A percentile compares a stretch with the other conserved stretches of the same genome.
phyloP scores from a whole-genome alignment of 1,140 invertebrate species.

The Magallana ariakensis region DNA sequence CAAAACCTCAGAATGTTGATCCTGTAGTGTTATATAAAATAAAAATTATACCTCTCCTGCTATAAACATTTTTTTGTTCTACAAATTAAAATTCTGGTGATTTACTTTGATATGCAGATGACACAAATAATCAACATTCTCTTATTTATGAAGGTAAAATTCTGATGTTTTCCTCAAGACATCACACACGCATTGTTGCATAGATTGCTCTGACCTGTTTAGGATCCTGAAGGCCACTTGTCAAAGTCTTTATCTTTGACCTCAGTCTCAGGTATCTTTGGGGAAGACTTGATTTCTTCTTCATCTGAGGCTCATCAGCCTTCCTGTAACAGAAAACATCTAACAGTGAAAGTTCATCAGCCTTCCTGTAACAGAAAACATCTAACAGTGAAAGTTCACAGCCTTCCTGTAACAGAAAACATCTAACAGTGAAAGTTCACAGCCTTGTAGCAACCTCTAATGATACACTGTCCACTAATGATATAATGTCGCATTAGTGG shows the following conservation, averaged over 20 bases:
- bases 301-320: conserved; percentile 4
- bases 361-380: conserved; percentile 31
- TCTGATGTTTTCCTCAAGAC: too few relatives aligned
- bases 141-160: too few relatives aligned
- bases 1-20: background rate
- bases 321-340: conserved; percentile 25
- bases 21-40: background rate
- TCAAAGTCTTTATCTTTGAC: conserved; percentile 6
- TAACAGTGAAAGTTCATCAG: background rate
- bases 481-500: too few relatives aligned
- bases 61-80: too few relatives aligned
- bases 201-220: background rate
- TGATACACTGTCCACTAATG: too few relatives aligned
- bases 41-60: too few relatives aligned
- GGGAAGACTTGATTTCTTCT: conserved; percentile 24
- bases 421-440: too few relatives aligned
- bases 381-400: background rate
- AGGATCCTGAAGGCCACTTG: background rate
- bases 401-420: conserved; percentile 33
- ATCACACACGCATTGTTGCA: too few relatives aligned
- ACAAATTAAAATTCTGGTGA: too few relatives aligned
- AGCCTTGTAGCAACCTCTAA: too few relatives aligned
- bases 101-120: too few relatives aligned
- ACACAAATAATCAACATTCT: too few relatives aligned
- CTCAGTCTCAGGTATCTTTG: conserved; percentile 21